phyloP scores from a whole-genome alignment of 2,797 vertebrate genomes.

The Pseudochromis fuscus region DNA sequence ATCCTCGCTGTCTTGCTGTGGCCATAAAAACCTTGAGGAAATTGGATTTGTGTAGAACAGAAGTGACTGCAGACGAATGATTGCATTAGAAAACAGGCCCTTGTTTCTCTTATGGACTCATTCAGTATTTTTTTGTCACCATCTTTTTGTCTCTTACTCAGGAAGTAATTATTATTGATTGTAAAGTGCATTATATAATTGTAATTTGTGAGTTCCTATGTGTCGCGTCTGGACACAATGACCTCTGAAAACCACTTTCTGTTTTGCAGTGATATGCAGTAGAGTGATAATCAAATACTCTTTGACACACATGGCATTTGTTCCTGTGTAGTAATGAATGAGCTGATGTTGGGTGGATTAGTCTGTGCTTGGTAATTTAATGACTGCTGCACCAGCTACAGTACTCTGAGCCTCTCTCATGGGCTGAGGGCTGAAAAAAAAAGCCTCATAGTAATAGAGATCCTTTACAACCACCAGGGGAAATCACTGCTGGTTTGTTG shows the following conservation, averaged over 20 bases:
- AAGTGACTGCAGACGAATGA: too few relatives aligned
- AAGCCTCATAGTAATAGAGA: slow-evolving; percentile 57
- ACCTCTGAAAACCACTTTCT: not conserved
- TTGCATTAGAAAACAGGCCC: too few relatives aligned
- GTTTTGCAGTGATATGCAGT: not conserved
- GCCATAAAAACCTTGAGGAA: too few relatives aligned
- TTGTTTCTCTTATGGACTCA: too few relatives aligned
- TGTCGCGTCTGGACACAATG: too few relatives aligned
- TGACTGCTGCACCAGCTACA: slow-evolving; percentile 52
- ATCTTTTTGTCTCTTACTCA: too few relatives aligned
- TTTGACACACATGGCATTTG: not conserved
- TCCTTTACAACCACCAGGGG: slow-evolving; percentile 64
- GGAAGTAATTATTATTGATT: too few relatives aligned
- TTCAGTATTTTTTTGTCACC: too few relatives aligned
- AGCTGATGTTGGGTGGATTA: slow-evolving; percentile 64
- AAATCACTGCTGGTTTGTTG: slow-evolving; percentile 68
- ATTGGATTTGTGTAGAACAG: too few relatives aligned
- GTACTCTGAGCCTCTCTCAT: slow-evolving; percentile 45
- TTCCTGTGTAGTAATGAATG: slow-evolving; percentile 48
- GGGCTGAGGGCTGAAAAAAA: slow-evolving; percentile 55
- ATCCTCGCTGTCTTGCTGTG: too few relatives aligned
- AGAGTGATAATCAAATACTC: not conserved
- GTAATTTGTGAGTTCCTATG: too few relatives aligned
- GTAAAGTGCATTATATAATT: too few relatives aligned
- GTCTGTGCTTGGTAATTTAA: slow-evolving; percentile 53